A percentile compares a stretch with the other conserved stretches of the same genome.
These are phyloP conservation scores for Ageneiosus marmoratus DNA, from an alignment of 2,113 vertebrate genomes.

Conservation along the genomic window DNA sequence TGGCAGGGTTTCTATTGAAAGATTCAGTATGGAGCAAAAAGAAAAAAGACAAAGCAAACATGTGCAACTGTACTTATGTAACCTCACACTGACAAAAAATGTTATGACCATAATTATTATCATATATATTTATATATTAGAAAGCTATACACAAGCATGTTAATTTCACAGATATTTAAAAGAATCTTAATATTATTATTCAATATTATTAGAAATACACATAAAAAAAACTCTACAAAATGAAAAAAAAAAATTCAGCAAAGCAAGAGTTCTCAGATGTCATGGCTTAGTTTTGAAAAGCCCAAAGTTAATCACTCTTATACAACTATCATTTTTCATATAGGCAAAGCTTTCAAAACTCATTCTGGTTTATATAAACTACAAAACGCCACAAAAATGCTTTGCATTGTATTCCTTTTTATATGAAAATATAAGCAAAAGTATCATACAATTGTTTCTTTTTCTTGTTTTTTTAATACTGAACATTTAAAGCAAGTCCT, in stretches of 20 bases:
- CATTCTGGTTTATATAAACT: constrained; percentile 99
- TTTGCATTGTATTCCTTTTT: constrained; percentile 98
- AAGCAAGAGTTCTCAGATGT: constrained; percentile 89
- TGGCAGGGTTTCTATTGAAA: constrained; percentile 63
- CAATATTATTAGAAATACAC: constrained; percentile 99
- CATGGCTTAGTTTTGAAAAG: constrained; percentile 91
- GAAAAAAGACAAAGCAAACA: constrained; percentile 66
- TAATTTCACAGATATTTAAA: constrained; percentile 99
- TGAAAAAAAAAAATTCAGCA: constrained; percentile 92
- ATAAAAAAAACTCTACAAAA: constrained; percentile 96
- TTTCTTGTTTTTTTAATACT: constrained; percentile 85
- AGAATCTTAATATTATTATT: constrained; percentile 99
- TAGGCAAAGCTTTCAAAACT: constrained; percentile 98
- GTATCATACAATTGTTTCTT: constrained; percentile 96
- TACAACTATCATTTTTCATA: constrained; percentile 83
- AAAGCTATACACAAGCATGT: constrained; percentile 99
- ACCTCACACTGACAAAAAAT: constrained; percentile 83
- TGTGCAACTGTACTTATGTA: constrained; percentile 93
- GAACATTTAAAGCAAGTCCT: constrained; percentile 96
- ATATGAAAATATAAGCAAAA: constrained; percentile 99
- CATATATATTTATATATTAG: constrained; percentile 90
- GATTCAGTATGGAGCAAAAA: constrained; percentile 64
- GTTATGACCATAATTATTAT: constrained; percentile 90
- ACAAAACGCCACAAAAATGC: constrained; percentile 99
- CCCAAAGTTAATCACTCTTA: constrained; percentile 80